Evolutionary conservation across 2,888 invertebrate species (phyloP).

Genomic region (Idaea aversata): DNA sequence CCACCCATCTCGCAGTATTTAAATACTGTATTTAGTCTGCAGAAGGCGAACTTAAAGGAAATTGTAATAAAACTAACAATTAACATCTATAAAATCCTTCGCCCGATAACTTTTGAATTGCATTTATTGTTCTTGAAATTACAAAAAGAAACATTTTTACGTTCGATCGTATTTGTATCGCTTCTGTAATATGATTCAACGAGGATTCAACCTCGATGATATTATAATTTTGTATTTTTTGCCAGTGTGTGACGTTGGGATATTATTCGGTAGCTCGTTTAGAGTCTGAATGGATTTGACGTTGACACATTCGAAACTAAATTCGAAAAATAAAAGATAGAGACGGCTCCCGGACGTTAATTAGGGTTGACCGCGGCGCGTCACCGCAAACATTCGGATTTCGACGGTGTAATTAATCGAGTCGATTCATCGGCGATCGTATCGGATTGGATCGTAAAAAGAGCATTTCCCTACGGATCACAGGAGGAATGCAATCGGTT

Average conservation of each 20-base stretch:
- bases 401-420: constrained; percentile 64
- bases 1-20: constrained; percentile 55
- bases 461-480: constrained; percentile 63
- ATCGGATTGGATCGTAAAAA: constrained; percentile 64
- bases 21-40: constrained; percentile 52
- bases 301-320: constrained; percentile 8
- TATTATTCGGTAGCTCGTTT: constrained; percentile 26
- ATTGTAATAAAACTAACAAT: constrained; percentile 67
- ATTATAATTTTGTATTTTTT: neutral
- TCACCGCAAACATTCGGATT: constrained; percentile 56
- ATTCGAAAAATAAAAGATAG: constrained; percentile 36
- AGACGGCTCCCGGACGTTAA: constrained; percentile 42
- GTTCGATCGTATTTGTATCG: constrained; percentile 24
- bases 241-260: neutral
- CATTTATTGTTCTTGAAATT: constrained; percentile 55
- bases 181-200: constrained; percentile 14
- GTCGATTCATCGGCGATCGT: constrained; percentile 67
- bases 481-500: constrained; percentile 71
- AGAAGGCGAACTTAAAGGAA: constrained; percentile 39
- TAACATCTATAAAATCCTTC: constrained; percentile 67
- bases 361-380: constrained; percentile 50
- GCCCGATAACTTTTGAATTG: constrained; percentile 34
- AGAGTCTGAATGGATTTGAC: constrained; percentile 10
- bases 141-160: constrained; percentile 17
- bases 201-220: too few species aligned